Evolutionary conservation across 2,888 invertebrate genomes (phyloP), one percentile per base, ranked within the genome.

Genomic region (Hydrotaea cyrtoneurina): DNA sequence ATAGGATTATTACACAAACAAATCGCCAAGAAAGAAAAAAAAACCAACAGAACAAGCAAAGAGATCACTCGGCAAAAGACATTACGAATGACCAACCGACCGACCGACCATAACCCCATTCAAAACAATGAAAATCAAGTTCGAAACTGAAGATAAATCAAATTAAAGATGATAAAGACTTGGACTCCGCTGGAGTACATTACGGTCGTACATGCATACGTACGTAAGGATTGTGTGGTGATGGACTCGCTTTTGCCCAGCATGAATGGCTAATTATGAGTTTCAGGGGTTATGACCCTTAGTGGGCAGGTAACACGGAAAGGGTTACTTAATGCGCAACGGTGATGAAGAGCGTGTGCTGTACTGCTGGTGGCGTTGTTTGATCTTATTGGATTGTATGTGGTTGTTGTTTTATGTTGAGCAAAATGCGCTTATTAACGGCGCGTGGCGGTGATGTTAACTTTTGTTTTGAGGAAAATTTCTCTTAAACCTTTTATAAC

Each of bases 361-460:
- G 31, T 31, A 7, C 31, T 39, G 39, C 11, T 39, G 39, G 39
- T 39, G 39, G 39, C 39, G 66, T n/a, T 66, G 43, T 55, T 55
- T 55, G 2, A 39, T 66, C 7, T 31, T 17, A 36, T 64, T 36
- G 36, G 36, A n/a, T 36, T 17, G 21, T 1, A 36, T 59, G 59
- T 59, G 59, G n/a, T 7, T 13, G 13, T 17, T 64, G 26, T 62
- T n/a, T 17, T 36, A 0, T 64, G 10, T 55, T 64, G 17, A 5
- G 64, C 64, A 36, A 39, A 85, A 86, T 75, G 72, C 77, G 87
- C 87, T 88, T 88, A 88, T 88, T 88, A 87, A 87, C 83, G 91
- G 89, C 91, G 88, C 91, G 91, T 91, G 91, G 88, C 90, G 87
- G 83, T 88, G 64, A 76, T 57, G 3, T 43, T 62, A 62, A 43